Percentiles rank a stretch among this genome's conserved stretches.
Evolutionary conservation across 2,888 invertebrate species (phyloP).

Genomic region (Patella pellucida): DNA sequence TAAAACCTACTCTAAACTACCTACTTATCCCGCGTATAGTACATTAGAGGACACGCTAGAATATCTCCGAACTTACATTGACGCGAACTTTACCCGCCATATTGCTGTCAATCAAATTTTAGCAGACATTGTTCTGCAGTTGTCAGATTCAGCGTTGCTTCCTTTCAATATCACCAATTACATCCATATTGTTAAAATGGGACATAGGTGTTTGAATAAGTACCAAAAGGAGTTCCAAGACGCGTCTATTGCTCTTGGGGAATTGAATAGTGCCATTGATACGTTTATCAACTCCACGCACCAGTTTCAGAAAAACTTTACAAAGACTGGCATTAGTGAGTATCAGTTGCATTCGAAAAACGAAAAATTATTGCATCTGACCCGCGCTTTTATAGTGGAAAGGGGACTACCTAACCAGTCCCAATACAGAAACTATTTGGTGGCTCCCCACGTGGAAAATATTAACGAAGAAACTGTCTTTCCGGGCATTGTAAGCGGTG

Average conservation of each 20-base stretch:
- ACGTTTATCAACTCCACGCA: constrained; percentile 2
- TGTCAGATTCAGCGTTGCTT: constrained; percentile 58
- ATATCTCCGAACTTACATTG: constrained; percentile 64
- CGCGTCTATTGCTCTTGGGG: constrained; percentile 36
- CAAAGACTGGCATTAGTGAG: constrained; percentile 48
- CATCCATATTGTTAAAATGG: constrained; percentile 40
- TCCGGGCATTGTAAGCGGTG: constrained; percentile 49
- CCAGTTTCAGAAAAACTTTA: constrained; percentile 1
- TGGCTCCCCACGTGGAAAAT: constrained; percentile 59
- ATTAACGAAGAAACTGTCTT: constrained; percentile 53
- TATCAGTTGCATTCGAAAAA: constrained; percentile 57
- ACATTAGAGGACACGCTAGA: constrained; percentile 69
- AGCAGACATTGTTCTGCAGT: constrained; percentile 56
- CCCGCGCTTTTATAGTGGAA: constrained; percentile 58
- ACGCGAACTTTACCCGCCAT: constrained; percentile 64
- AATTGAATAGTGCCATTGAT: not conserved
- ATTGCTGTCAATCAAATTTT: constrained; percentile 53
- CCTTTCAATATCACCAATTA: constrained; percentile 57
- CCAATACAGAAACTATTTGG: constrained; percentile 57
- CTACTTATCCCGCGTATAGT: constrained; percentile 67
- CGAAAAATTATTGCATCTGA: constrained; percentile 56
- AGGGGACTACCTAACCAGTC: constrained; percentile 50
- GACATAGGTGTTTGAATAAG: constrained; percentile 34
- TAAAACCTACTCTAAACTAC: constrained; percentile 51
- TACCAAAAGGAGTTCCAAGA: constrained; percentile 29